A percentile compares a stretch with the other conserved stretches of the same genome.
phyloP scores from a whole-genome alignment of 1,140 invertebrate genomes.

The Drosophila kohkoa region DNA sequence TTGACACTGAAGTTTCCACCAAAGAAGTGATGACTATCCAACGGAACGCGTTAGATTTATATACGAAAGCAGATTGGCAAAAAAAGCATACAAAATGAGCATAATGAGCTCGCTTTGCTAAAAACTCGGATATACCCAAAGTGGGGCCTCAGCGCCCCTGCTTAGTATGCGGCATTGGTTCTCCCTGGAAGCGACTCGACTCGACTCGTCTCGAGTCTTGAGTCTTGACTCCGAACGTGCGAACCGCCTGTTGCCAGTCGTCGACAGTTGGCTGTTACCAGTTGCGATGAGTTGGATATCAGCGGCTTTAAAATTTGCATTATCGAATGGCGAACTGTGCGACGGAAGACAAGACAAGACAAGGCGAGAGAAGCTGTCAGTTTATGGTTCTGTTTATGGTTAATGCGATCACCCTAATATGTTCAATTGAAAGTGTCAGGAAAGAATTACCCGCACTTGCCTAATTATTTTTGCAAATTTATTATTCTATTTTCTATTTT shows the following conservation, averaged over 20 bases:
- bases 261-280: conserved; percentile 21
- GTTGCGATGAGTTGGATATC: conserved; percentile 18
- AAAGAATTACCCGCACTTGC: background rate
- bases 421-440: conserved; percentile 11
- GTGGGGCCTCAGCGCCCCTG: conserved; percentile 49
- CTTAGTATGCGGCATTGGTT: conserved; percentile 64
- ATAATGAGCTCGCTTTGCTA: conserved; percentile 66
- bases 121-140: conserved; percentile 78
- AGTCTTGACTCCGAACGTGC: conserved; percentile 57
- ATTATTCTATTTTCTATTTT: background rate
- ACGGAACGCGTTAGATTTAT: conserved; percentile 83
- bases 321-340: conserved; percentile 26
- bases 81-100: conserved; percentile 57
- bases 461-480: conserved; percentile 8
- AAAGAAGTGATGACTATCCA: conserved; percentile 83
- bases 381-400: conserved; percentile 30
- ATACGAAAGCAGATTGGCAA: conserved; percentile 72
- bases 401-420: conserved; percentile 21
- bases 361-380: conserved; percentile 22
- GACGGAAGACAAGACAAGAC: background rate
- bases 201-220: conserved; percentile 7
- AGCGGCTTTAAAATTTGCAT: conserved; percentile 36
- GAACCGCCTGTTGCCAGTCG: conserved; percentile 50
- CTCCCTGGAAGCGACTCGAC: conserved; percentile 35
- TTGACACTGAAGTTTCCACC: conserved; percentile 85